These are phyloP conservation scores for Nowickia ferox DNA, from an alignment of 2,888 invertebrate genomes.

Conservation along the genomic window DNA sequence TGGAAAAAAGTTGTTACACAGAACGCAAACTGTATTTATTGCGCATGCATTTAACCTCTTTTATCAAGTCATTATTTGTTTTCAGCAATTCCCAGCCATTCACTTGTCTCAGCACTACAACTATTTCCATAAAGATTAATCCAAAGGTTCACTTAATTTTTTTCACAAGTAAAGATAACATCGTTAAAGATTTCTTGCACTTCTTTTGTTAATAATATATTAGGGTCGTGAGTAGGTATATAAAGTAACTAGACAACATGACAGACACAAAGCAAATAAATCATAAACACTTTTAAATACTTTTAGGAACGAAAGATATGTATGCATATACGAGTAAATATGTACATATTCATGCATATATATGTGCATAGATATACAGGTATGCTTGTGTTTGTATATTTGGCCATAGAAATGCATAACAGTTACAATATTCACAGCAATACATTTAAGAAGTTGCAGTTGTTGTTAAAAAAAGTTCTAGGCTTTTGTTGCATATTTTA, in stretches of 20 bases:
- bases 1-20: not conserved
- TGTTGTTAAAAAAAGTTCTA: conserved; percentile 31
- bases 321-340: too few species aligned
- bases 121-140: not conserved
- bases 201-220: conserved; percentile 15
- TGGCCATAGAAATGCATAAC: conserved; percentile 52
- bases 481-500: conserved; percentile 40
- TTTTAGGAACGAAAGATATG: not conserved
- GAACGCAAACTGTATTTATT: not conserved
- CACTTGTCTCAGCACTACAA: not conserved
- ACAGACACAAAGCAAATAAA: conserved; percentile 6
- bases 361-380: too few species aligned
- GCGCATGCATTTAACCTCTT: not conserved
- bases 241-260: not conserved
- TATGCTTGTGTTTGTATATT: not conserved
- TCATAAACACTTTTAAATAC: conserved; percentile 4
- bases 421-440: conserved; percentile 34
- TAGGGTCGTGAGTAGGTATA: conserved; percentile 5
- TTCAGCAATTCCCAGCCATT: not conserved
- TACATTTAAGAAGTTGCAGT: conserved; percentile 1
- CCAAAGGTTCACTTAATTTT: conserved; percentile 14
- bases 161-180: not conserved
- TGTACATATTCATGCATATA: too few species aligned
- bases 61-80: not conserved
- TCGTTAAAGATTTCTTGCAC: not conserved